Evolutionary conservation across 2,113 vertebrate species (phyloP).

Genomic region (Numida meleagris): DNA sequence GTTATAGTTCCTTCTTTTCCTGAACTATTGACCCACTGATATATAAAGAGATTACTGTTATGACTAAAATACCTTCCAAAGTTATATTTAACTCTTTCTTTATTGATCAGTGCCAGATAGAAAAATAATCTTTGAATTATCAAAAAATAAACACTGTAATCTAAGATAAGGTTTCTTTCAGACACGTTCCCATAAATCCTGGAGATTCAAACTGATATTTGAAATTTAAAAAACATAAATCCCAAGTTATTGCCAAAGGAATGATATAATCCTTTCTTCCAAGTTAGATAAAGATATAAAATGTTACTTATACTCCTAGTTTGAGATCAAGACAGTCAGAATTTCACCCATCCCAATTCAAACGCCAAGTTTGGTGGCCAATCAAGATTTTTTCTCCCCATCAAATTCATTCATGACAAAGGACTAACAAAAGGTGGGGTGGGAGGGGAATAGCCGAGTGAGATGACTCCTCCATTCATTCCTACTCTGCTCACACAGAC

Average conservation of each 20-base stretch:
- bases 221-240: constrained; percentile 22
- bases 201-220: constrained; percentile 14
- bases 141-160: constrained; percentile 37
- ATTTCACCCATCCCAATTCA: not conserved
- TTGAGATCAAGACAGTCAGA: not conserved
- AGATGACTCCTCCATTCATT: not conserved
- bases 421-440: not conserved
- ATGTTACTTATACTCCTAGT: not conserved
- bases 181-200: not conserved
- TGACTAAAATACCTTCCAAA: constrained; percentile 67
- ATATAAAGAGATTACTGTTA: constrained; percentile 77
- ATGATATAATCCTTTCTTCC: constrained; percentile 2
- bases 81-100: constrained; percentile 76
- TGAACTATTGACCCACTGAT: constrained; percentile 85
- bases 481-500: not conserved
- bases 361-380: not conserved
- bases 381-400: not conserved
- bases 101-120: constrained; percentile 16
- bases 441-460: not conserved
- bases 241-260: not conserved
- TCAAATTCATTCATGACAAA: not conserved
- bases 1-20: constrained; percentile 79
- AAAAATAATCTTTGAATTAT: constrained; percentile 38
- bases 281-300: not conserved
- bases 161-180: constrained; percentile 25